phyloP scores from a whole-genome alignment of 2,888 invertebrate genomes.

The Mesorhabditis spiculigera region DNA sequence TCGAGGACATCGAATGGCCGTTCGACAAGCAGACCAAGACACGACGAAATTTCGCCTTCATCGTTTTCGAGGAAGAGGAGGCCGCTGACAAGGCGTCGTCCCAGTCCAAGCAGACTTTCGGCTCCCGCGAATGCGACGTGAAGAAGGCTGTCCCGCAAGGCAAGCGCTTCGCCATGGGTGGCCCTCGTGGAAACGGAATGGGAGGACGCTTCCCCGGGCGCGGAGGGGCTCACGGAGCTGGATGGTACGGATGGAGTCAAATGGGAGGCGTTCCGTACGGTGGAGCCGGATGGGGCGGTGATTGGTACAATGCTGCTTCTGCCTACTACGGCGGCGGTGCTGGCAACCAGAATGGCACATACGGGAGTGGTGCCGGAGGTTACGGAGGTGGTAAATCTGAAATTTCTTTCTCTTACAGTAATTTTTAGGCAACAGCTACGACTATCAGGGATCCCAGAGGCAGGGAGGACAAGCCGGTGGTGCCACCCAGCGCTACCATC shows the following conservation, averaged over 20 bases:
- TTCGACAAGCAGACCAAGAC: slow-evolving; percentile 52
- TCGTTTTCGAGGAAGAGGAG: slow-evolving; percentile 58
- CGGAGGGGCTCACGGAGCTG: slow-evolving; percentile 24
- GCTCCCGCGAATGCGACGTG: slow-evolving; percentile 58
- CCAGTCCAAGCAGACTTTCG: slow-evolving; percentile 54
- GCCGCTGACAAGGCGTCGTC: slow-evolving; percentile 55
- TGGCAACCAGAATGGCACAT: slow-evolving; percentile 13
- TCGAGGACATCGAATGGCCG: slow-evolving; percentile 59
- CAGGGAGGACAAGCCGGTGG: slow-evolving; percentile 16
- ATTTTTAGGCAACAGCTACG: neutral
- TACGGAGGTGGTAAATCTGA: neutral
- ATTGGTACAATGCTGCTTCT: slow-evolving; percentile 40
- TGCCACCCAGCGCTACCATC: slow-evolving; percentile 26
- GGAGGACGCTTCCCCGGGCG: slow-evolving; percentile 26
- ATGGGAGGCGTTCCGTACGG: slow-evolving; percentile 47
- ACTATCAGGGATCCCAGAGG: slow-evolving; percentile 4
- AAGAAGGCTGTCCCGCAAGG: slow-evolving; percentile 59
- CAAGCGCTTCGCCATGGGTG: slow-evolving; percentile 34
- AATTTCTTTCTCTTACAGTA: neutral
- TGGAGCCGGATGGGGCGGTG: slow-evolving; percentile 32
- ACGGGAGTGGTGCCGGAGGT: neutral
- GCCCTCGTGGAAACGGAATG: slow-evolving; percentile 20
- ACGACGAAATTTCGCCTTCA: slow-evolving; percentile 58
- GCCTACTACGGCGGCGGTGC: slow-evolving; percentile 21
- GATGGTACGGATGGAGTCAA: slow-evolving; percentile 40